A percentile compares a stretch with the other conserved stretches of the same genome.
Evolutionary conservation across 1,140 invertebrate species (phyloP).

Genomic region (Papilio polyxenes): DNA sequence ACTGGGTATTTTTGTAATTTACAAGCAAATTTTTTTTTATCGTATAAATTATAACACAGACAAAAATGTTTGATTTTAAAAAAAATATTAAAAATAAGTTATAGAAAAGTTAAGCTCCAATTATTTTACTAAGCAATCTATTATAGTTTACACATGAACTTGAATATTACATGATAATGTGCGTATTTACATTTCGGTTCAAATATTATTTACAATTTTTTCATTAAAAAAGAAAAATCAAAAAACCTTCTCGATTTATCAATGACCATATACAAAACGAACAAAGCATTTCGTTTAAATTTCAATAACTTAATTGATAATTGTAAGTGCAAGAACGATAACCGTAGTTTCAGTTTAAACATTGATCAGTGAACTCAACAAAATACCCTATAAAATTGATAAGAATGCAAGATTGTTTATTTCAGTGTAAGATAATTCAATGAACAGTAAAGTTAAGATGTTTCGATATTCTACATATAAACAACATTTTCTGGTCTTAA

Average conservation of each 20-base stretch:
- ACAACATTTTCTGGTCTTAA: neutral
- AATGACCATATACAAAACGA: neutral
- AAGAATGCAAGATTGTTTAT: too few relatives aligned
- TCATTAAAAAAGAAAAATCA: neutral
- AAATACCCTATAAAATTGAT: too few relatives aligned
- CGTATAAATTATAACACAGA: neutral
- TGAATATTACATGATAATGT: neutral
- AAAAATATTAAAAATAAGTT: neutral
- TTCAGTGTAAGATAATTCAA: neutral
- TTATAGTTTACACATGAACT: neutral
- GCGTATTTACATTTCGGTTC: slow-evolving; percentile 13
- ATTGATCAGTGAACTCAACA: too few relatives aligned
- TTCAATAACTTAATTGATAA: neutral
- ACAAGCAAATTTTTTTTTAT: neutral
- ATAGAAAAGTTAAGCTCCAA: neutral
- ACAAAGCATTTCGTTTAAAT: neutral
- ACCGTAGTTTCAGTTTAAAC: too few relatives aligned
- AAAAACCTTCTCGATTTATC: neutral
- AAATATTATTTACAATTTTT: neutral
- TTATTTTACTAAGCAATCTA: neutral
- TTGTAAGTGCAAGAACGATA: neutral
- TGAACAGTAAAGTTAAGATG: neutral
- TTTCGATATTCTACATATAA: neutral
- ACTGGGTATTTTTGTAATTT: neutral
- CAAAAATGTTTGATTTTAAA: neutral